Percentiles rank a stretch among this genome's conserved stretches.
These are phyloP conservation scores for Branchellion lobata DNA, from an alignment of 2,888 invertebrate genomes.

Conservation along the genomic window DNA sequence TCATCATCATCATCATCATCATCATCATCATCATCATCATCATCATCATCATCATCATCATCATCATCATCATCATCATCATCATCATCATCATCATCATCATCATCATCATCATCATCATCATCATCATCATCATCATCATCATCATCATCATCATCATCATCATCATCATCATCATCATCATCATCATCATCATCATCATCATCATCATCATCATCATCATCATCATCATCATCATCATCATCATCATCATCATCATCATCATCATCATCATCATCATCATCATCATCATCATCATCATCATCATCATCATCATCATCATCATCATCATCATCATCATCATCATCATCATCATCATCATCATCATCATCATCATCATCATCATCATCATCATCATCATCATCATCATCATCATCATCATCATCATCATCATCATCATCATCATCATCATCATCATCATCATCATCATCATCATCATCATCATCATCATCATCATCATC, in stretches of 20 bases:
- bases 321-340: slow-evolving; percentile 21
- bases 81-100: slow-evolving; percentile 8
- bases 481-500: slow-evolving; percentile 35
- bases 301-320: slow-evolving; percentile 24
- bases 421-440: not conserved
- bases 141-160: slow-evolving; percentile 4
- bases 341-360: slow-evolving; percentile 23
- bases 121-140: not conserved
- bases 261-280: slow-evolving; percentile 10
- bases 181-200: slow-evolving; percentile 3
- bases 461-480: not conserved
- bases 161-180: not conserved
- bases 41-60: slow-evolving; percentile 3
- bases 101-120: slow-evolving; percentile 3
- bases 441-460: slow-evolving; percentile 5
- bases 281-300: slow-evolving; percentile 5
- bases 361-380: slow-evolving; percentile 40
- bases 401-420: slow-evolving; percentile 31
- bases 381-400: slow-evolving; percentile 18
- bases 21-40: slow-evolving; percentile 8
- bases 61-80: slow-evolving; percentile 3
- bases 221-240: slow-evolving; percentile 3
- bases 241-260: slow-evolving; percentile 3
- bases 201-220: slow-evolving; percentile 4
- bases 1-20: not conserved